These are phyloP conservation scores for Sylvietta virens DNA, from an alignment of 2,113 vertebrate genomes.

Conservation along the genomic window DNA sequence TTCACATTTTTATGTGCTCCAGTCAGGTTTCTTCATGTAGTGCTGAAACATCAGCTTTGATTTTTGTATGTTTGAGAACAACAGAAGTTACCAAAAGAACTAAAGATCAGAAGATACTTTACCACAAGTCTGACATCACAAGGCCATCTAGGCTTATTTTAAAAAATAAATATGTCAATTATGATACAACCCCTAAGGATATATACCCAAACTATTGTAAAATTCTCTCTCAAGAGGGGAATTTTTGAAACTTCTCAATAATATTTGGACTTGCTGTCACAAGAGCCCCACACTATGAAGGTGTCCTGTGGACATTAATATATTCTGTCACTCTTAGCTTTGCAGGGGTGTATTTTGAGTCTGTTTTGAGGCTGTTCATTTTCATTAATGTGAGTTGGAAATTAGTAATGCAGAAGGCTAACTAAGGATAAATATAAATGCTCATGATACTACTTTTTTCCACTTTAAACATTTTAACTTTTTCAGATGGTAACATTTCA, in stretches of 20 bases:
- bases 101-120: not conserved
- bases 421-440: not conserved
- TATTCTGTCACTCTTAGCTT: not conserved
- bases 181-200: accelerated
- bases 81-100: not conserved
- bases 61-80: not conserved
- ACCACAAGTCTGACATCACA: not conserved
- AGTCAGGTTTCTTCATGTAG: not conserved
- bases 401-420: not conserved
- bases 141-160: not conserved
- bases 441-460: not conserved
- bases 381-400: not conserved
- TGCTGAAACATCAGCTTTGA: not conserved
- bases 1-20: not conserved
- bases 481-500: not conserved
- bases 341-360: not conserved
- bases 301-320: not conserved
- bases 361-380: not conserved
- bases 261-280: not conserved
- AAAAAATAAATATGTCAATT: not conserved
- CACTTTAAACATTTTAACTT: not conserved
- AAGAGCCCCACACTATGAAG: not conserved
- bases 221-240: not conserved
- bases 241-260: not conserved
- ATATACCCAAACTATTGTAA: not conserved